Evolutionary conservation across 2,113 vertebrate genomes (phyloP), one percentile per base, ranked within the genome.

Genomic region (Cottus gobio): DNA sequence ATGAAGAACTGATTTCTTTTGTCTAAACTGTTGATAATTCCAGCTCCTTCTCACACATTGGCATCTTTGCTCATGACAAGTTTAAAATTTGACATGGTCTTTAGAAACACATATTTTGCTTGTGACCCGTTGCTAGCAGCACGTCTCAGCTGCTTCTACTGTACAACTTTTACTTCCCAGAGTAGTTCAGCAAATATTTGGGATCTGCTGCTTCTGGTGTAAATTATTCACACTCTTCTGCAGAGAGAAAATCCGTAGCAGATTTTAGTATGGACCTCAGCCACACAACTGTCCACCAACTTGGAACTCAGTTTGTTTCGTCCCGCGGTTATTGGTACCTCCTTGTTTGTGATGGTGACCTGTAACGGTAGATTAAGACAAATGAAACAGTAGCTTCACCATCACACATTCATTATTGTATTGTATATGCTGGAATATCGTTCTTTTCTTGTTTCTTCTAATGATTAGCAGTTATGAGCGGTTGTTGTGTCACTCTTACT

Each of bases 201-300:
- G 18, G n/a, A 44, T 37, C 34, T 31, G 2, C 36, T 64, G 78
- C 46, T 77, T 48, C 28, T 48, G 20, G 15, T 31, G 20, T 39
- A 37, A 77, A 62, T 39, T 54, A 30, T 62, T 61, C 6, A 34
- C 50, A 56, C 56, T 13, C 67, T 37, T 42, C 15, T 61, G 2
- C 54, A 13, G 52, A 13, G 10, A 56, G 52, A 56, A 56, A 26
- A 13, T 26, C 26, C 42, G 15, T 2, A 36, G 18, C 36, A 61
- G 42, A 77, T 73, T 15, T 56, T 42, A 56, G 22, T 37, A 64
- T 48, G 60, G 11, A 64, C 24, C 48, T 82, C 26, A 42, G 58
- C 48, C 28, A 30, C 46, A 69, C 26, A 70, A 24, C 28, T 20
- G 8, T 46, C n/a, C 67, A n/a, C 3, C 10, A 36, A 44, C 24